Percentiles rank a stretch among this genome's conserved stretches.
Conservation (phyloP, 2,113 vertebrate species). For the Dissostichus mawsoni region DNA sequence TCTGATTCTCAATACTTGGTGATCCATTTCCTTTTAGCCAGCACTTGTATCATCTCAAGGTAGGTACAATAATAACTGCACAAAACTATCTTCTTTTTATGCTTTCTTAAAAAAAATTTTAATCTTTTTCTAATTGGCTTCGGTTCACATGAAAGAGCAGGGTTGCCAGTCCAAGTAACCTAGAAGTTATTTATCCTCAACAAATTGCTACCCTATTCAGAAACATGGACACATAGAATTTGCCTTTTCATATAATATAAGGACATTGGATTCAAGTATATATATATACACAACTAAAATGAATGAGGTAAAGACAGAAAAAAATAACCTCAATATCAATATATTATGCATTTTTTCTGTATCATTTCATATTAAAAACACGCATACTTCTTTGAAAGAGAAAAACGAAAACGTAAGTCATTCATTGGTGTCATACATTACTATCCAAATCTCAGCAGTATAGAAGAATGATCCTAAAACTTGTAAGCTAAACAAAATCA, state of each 20-base stretch:
- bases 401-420: constrained; percentile 74
- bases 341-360: constrained; percentile 70
- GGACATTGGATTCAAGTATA: constrained; percentile 78
- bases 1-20: constrained; percentile 29
- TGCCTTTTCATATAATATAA: constrained; percentile 68
- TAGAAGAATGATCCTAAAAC: constrained; percentile 52
- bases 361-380: constrained; percentile 72
- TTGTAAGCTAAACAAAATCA: constrained; percentile 45
- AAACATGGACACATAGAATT: constrained; percentile 74
- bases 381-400: constrained; percentile 60
- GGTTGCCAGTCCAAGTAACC: constrained; percentile 33
- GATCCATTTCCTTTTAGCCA: constrained; percentile 22
- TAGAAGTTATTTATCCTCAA: constrained; percentile 63
- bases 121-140: constrained; percentile 16
- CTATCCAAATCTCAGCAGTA: constrained; percentile 73
- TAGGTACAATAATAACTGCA: constrained; percentile 40
- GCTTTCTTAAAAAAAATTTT: constrained; percentile 15
- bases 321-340: constrained; percentile 58
- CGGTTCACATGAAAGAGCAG: constrained; percentile 35
- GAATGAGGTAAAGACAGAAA: constrained; percentile 66
- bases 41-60: constrained; percentile 42
- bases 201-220: constrained; percentile 72
- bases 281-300: constrained; percentile 68
- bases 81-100: constrained; percentile 31
- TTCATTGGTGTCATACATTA: constrained; percentile 82